Base-by-base conservation (phyloP, 2,888 invertebrate genomes). In the Perithous albicinctus region DNA sequence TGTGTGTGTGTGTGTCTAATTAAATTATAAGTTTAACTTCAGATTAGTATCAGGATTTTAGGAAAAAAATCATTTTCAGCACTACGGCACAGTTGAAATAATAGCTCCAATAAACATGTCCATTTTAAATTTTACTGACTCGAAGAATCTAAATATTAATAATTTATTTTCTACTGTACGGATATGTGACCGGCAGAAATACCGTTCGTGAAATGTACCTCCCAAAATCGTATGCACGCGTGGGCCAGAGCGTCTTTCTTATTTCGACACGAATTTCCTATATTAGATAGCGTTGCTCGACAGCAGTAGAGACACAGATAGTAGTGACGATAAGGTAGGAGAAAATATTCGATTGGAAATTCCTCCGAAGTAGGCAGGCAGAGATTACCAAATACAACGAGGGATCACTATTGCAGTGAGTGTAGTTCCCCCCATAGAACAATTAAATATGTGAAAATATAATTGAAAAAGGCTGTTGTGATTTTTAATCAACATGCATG, bases 201-300 rank as follows among this genome's bases (percentile, higher is more conserved):
- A 64, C 70, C 78, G 46, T 46, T 20, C 70, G 70, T 46, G 70
- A 78, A 72, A 78, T 48, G 15, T 43, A n/a, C 48, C 38, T 4
- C 38, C 3, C 38, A 38, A 2, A 38, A 38, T 38, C 46, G 35
- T 61, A 7, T n/a, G n/a, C n/a, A 15, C 32, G 29, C 1, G n/a
- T 20, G 12, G 4, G 0, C 1, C 43, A 15, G 8, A 23, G 15
- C 26, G 69, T 54, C 51, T 72, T 54, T 72, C 35, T 26, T 32
- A 78, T 64, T 43, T 54, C 43, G 54, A 64, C 56, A 56, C 56
- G 15, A 23, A 69, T 35, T 51, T 23, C 51, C 4, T 51, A 51
- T 51, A 51, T 51, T 23, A 23, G 15, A 43, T 43, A 43, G 43
- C 15, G 43, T 15, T 15, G 15, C n/a, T 15, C 41, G 15, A 43